Evolutionary conservation across 2,113 vertebrate genomes (phyloP), one percentile per base, ranked within the genome.

Genomic region (Rhegmatorhina hoffmannsi): DNA sequence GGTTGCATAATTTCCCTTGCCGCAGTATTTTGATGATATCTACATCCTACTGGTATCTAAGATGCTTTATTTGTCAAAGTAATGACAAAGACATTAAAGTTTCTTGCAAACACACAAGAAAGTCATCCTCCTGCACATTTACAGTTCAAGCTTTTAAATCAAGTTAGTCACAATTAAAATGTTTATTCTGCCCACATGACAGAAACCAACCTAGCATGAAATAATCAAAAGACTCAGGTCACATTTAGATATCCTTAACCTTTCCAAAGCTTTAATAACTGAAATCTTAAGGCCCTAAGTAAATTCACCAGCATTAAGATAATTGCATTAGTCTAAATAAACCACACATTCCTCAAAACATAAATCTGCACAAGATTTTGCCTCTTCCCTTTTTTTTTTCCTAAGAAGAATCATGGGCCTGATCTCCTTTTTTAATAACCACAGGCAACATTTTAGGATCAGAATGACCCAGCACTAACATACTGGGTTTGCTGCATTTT

Each of bases 161-260:
- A 60, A 89, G 26, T 80, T 62, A 95, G 83, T 88, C 89, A 95
- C 78, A 96, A 97, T 92, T 87, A 97, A 97, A 97, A 96, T 95
- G 86, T 87, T 97, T 96, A 92, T 97, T 97, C 96, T 96, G 85
- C 33, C 79, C 40, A 74, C 4, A 14, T 33, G 84, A 94, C 24
- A 93, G 46, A 97, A 93, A 59, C 55, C 90, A 84, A 69, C 46
- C 49, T 56, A 84, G 24, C 79, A 50, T 11, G 28, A 79, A 89
- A 83, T 21, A 72, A 1, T 77, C 55, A 78, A 60, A 81, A 24
- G 8, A 2, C 66, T 82, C 23, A 43, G 34, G 67, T 62, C 55
- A 74, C 94, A 74, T 53, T 85, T 47, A 60, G 15, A 36, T 73
- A 92, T 18, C 68, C 63, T 77, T 73, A 94, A 38, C 38, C 43